These are phyloP conservation scores for Rambutsinella grinnellia DNA, from an alignment of 2,888 invertebrate genomes.

Conservation along the genomic window DNA sequence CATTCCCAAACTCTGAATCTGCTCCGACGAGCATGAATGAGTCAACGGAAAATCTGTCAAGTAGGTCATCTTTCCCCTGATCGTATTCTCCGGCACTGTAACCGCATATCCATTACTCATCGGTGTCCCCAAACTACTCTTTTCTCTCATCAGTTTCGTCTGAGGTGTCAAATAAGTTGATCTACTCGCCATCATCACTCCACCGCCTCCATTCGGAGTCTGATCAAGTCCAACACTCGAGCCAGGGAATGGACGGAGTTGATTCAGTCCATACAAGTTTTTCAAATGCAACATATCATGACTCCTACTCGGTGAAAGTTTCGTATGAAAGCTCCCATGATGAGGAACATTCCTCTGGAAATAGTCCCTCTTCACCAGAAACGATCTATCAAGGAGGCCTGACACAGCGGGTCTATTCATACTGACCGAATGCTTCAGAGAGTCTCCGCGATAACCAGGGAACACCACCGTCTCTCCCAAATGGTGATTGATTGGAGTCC, in stretches of 20 bases:
- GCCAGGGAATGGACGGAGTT: conserved; percentile 57
- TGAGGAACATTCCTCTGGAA: conserved; percentile 64
- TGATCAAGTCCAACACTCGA: conserved; percentile 50
- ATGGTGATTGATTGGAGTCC: conserved; percentile 26
- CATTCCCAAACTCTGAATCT: conserved; percentile 49
- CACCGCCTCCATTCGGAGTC: conserved; percentile 12
- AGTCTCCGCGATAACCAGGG: conserved; percentile 49
- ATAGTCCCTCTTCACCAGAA: conserved; percentile 58
- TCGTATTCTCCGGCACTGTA: conserved; percentile 61
- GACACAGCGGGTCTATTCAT: conserved; percentile 45
- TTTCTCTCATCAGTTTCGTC: conserved; percentile 51
- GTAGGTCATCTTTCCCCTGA: conserved; percentile 65
- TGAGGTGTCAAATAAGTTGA: conserved; percentile 43
- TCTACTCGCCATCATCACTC: conserved; percentile 26
- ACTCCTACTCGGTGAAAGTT: conserved; percentile 62
- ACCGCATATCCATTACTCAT: conserved; percentile 38
- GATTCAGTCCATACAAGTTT: conserved; percentile 62
- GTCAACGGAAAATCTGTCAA: conserved; percentile 65
- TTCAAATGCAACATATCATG: conserved; percentile 64
- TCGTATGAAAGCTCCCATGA: conserved; percentile 64
- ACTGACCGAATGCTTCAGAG: conserved; percentile 43
- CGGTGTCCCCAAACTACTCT: conserved; percentile 51
- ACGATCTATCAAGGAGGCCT: conserved; percentile 51
- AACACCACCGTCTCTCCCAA: conserved; percentile 11
- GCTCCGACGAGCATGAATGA: conserved; percentile 55